Base-by-base conservation (phyloP, 2,797 vertebrate species). In the Pipistrellus kuhlii region DNA sequence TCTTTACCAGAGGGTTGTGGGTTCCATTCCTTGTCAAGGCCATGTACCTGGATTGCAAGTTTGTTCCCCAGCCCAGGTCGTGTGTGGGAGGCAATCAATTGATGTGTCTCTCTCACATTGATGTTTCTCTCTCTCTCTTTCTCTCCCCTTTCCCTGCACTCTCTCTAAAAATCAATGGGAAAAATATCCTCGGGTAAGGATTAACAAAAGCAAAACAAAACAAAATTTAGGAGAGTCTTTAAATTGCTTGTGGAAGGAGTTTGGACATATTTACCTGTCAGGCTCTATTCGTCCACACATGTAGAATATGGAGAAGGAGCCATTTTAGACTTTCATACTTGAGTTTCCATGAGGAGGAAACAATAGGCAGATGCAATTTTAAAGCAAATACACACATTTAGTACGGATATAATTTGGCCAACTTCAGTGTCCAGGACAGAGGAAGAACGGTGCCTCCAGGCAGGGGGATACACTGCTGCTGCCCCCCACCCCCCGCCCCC, bases 381-480 rank as follows among this genome's bases (percentile, higher is more conserved):
- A 88, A 93, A 88, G 83, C 76, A 73, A 53, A 55, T 41, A 6
- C 4, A 1, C 75, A n/a, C 17, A 17, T 17, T 84, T 72, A 46
- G 48, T 59, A 64, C 25, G 1, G 30, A 7, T 11, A 0, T 41
- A 81, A 57, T 72, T 35, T 78, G 64, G 30, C 51, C 68, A 6
- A 6, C 32, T 87, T 75, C 25, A 68, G 84, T 62, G 35, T 46
- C 51, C n/a, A 73, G 12, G 44, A 32, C n/a, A 25, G n/a, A 30
- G 32, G 57, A 27, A 44, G 38, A 41, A 6, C 0, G 2, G 41
- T 59, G 5, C 35, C 35, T 2, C 0, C 14, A 3, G 20, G 6
- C 69, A n/a, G 25, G 6, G 51, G 62, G 20, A 8, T 57, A 18
- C 20, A 4, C 32, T 55, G 38, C 68, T 71, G 2, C 32, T 25